Percentiles rank a stretch among this genome's conserved stretches.
Conservation (phyloP, 2,113 vertebrate species). For the Oryzias melastigma region DNA sequence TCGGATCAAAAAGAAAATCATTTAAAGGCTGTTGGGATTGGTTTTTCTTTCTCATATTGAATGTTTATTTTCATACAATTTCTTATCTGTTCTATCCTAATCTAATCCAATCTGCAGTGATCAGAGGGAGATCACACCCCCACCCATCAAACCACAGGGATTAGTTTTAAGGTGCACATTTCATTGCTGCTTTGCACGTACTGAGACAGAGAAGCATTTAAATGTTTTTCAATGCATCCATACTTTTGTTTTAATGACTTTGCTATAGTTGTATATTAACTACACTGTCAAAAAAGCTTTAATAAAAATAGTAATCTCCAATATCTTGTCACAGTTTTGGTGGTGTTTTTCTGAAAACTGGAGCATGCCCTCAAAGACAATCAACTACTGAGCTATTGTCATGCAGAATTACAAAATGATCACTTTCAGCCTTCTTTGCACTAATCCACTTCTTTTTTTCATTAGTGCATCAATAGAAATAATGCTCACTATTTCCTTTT, state of each 20-base stretch:
- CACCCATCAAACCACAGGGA: slow-evolving; percentile 3
- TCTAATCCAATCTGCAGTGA: slow-evolving; percentile 61
- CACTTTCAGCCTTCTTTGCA: slow-evolving; percentile 35
- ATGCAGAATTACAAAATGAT: slow-evolving; percentile 23
- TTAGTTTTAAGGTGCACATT: slow-evolving; percentile 14
- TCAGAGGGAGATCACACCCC: slow-evolving; percentile 12
- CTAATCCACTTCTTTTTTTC: slow-evolving; percentile 39
- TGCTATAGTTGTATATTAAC: background rate
- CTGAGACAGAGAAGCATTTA: slow-evolving; percentile 17
- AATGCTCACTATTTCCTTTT: slow-evolving; percentile 9
- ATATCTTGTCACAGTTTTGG: too few relatives aligned
- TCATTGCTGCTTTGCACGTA: slow-evolving; percentile 21
- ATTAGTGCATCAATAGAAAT: background rate
- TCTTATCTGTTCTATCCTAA: slow-evolving; percentile 61
- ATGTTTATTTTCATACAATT: slow-evolving; percentile 66
- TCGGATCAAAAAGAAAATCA: slow-evolving; percentile 11
- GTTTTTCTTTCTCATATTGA: slow-evolving; percentile 51
- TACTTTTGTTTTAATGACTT: background rate
- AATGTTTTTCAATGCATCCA: background rate
- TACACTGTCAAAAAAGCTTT: too few relatives aligned
- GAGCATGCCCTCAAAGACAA: too few relatives aligned
- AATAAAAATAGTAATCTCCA: too few relatives aligned
- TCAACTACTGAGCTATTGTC: too few relatives aligned
- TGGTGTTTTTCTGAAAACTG: too few relatives aligned
- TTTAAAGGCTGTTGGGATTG: slow-evolving; percentile 35